Percentiles rank a stretch among this genome's conserved stretches.
Evolutionary conservation across 2,888 invertebrate species (phyloP).

Genomic region (Lasioglossum zephyrum): DNA sequence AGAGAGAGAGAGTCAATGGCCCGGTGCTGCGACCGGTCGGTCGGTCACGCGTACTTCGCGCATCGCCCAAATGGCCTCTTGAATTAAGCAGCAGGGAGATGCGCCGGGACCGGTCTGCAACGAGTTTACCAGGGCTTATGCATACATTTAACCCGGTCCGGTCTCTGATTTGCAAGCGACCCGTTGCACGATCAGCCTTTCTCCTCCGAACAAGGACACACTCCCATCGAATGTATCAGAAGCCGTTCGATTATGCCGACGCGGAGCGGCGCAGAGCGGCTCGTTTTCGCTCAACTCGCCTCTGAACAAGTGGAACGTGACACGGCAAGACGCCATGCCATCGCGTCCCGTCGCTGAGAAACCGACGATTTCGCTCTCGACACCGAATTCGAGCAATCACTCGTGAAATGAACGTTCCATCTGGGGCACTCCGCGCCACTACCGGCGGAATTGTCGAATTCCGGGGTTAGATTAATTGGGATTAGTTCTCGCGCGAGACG

Average conservation of each 20-base stretch:
- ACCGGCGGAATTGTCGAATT: conserved; percentile 6
- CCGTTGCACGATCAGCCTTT: conserved; percentile 48
- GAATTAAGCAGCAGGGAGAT: conserved; percentile 69
- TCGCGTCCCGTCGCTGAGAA: neutral
- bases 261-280: neutral
- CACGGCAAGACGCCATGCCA: neutral
- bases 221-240: neutral
- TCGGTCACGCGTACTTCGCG: conserved; percentile 74
- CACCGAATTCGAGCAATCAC: conserved; percentile 4
- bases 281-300: conserved; percentile 9
- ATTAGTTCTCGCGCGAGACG: neutral
- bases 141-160: conserved; percentile 68
- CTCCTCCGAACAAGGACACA: neutral
- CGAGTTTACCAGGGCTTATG: conserved; percentile 68
- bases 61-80: conserved; percentile 65
- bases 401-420: conserved; percentile 11
- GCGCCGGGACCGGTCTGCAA: conserved; percentile 51
- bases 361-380: conserved; percentile 2
- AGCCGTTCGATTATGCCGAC: conserved; percentile 1
- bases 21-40: conserved; percentile 71
- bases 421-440: neutral
- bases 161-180: conserved; percentile 59
- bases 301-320: conserved; percentile 22
- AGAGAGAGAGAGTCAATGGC: conserved; percentile 49
- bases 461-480: conserved; percentile 11